These are phyloP conservation scores for Allobates femoralis DNA, from an alignment of 2,797 vertebrate genomes.

Conservation along the genomic window DNA sequence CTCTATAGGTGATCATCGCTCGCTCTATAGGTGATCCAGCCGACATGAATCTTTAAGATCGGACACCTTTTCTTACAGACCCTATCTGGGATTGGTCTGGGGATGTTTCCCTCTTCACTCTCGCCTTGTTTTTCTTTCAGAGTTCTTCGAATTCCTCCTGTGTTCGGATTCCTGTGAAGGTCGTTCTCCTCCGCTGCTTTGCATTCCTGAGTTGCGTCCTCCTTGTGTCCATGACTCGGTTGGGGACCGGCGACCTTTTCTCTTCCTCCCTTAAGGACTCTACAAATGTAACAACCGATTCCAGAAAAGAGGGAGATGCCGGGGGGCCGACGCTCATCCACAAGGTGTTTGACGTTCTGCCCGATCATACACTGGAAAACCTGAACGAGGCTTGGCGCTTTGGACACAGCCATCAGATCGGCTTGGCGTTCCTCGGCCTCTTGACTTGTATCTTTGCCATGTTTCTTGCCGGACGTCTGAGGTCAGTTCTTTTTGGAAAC, in stretches of 20 bases:
- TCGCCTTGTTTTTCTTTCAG: constrained; percentile 72
- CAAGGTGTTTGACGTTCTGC: constrained; percentile 79
- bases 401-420: constrained; percentile 83
- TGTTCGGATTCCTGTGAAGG: constrained; percentile 78
- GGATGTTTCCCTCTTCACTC: too few species aligned
- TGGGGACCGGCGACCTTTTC: constrained; percentile 70
- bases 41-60: too few species aligned
- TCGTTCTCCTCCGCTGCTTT: constrained; percentile 83
- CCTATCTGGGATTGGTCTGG: too few species aligned
- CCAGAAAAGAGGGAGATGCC: background rate
- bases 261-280: constrained; percentile 65
- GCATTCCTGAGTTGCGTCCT: constrained; percentile 87
- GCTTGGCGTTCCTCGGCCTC: constrained; percentile 82
- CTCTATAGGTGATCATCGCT: too few species aligned
- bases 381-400: constrained; percentile 79
- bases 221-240: constrained; percentile 78
- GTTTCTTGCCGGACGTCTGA: constrained; percentile 85
- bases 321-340: constrained; percentile 71
- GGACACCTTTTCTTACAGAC: too few species aligned
- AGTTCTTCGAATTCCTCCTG: constrained; percentile 73
- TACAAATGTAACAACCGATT: constrained; percentile 5
- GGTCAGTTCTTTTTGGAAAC: constrained; percentile 73
- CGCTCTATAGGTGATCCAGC: too few species aligned
- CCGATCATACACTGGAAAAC: constrained; percentile 74
- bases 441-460: constrained; percentile 87